Percentiles rank a stretch among this genome's conserved stretches.
phyloP scores from a whole-genome alignment of 2,888 invertebrate species.

The Aphodius granarius region DNA sequence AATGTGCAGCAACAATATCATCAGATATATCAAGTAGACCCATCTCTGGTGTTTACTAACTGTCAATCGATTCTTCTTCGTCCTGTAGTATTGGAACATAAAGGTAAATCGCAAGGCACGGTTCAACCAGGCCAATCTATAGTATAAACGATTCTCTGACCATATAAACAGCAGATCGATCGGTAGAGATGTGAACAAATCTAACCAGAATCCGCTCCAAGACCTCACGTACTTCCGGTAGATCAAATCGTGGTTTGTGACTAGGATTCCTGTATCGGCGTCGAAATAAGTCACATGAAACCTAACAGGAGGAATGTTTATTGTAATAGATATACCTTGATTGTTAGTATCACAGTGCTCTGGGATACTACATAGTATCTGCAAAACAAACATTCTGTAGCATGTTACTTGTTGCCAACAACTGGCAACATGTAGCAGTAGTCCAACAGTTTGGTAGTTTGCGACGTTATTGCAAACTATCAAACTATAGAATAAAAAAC shows the following conservation, averaged over 20 bases:
- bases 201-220: constrained; percentile 32
- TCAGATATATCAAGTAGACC: constrained; percentile 22
- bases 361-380: too few relatives aligned
- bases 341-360: too few relatives aligned
- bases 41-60: constrained; percentile 29
- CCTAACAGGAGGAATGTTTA: too few relatives aligned
- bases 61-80: constrained; percentile 23
- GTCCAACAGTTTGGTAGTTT: too few relatives aligned
- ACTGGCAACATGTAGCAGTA: too few relatives aligned
- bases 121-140: constrained; percentile 21
- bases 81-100: constrained; percentile 26
- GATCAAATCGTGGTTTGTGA: constrained; percentile 29
- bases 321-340: too few relatives aligned
- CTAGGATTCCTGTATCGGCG: constrained; percentile 30
- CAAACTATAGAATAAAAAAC: too few relatives aligned
- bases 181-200: constrained; percentile 33
- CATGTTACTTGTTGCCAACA: too few relatives aligned
- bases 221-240: constrained; percentile 29
- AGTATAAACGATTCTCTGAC: background rate
- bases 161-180: constrained; percentile 1
- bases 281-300: constrained; percentile 36
- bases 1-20: constrained; percentile 13
- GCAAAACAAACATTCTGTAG: too few relatives aligned
- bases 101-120: constrained; percentile 29
- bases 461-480: too few relatives aligned